Base-by-base conservation (phyloP, 2,797 vertebrate species). In the Myotis pilosus region DNA sequence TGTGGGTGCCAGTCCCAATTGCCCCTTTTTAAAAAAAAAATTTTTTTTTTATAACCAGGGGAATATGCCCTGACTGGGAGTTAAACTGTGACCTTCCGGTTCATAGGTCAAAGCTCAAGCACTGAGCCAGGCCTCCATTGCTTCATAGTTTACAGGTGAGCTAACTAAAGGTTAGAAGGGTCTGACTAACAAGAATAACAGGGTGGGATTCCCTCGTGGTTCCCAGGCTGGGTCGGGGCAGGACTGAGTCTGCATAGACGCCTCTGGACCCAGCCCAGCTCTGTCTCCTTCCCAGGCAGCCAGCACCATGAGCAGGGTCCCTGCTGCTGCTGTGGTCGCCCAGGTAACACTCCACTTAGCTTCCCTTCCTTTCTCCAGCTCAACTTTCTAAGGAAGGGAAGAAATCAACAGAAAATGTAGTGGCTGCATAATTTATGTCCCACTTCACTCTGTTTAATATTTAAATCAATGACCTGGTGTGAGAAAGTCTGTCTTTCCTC, bases 231-330 rank as follows among this genome's bases (percentile, higher is more conserved):
- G 11, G 23, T 11, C 44, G 22, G 28, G 33, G 15, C 49, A 47
- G 33, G 44, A 20, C 51, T 15, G 30, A 62, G 71, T 28, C 9
- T 33, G 22, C 4, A 2, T 0, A 2, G 38, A 22, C 3, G 0
- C 51, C 81, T 25, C 51, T 44, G 68, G 44, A 19, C 75, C 3
- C 0, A 0, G 30, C 13, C 9, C 6, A 28, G 41, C 7, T 1
- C 6, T 33, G 10, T 20, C 36, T 9, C 69, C 12, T 2, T 3
- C 15, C n/a, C n/a, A 41, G 28, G 83, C 0, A 4, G 41, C 47
- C 6, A 16, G n/a, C 82, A 36, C 36, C 6, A 9, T 33, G 41
- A 3, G 5, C 33, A 23, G 25, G 28, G 12, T 5, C 9, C 81
- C 49, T 23, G 12, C 23, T 11, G 53, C 44, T 41, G 87, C 41